Evolutionary conservation across 2,888 invertebrate species (phyloP).

Genomic region (Periphyllus acericola): DNA sequence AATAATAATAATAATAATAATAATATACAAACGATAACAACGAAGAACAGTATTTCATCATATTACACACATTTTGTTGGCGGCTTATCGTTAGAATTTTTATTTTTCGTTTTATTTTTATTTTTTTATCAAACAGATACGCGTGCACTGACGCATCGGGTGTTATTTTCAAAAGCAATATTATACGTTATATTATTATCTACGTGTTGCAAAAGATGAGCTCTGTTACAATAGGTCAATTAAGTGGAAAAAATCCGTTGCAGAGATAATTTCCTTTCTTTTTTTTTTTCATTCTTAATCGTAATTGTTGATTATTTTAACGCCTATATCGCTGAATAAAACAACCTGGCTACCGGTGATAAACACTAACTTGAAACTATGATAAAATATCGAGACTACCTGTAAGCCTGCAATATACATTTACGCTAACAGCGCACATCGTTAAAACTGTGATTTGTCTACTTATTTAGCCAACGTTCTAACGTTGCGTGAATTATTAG

Average conservation of each 20-base stretch:
- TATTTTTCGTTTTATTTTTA: not conserved
- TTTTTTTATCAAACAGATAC: not conserved
- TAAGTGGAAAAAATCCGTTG: not conserved
- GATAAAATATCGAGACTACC: not conserved
- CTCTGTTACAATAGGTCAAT: constrained; percentile 10
- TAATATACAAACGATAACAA: not conserved
- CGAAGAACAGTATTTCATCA: not conserved
- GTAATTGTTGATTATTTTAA: not conserved
- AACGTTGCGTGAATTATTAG: not conserved
- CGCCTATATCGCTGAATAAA: not conserved
- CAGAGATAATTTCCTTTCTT: constrained; percentile 1
- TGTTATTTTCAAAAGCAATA: not conserved
- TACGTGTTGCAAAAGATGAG: not conserved
- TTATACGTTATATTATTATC: not conserved
- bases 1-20: not conserved
- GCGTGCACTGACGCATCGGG: not conserved
- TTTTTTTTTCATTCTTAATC: not conserved
- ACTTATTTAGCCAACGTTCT: not conserved
- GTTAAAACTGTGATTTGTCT: not conserved
- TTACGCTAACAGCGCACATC: not conserved
- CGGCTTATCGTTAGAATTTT: not conserved
- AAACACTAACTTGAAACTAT: not conserved
- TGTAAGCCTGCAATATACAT: not conserved
- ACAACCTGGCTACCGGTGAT: not conserved
- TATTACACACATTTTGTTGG: not conserved